These are phyloP conservation scores for human DNA, from an alignment of 2,113 vertebrate species.

Conservation along the genomic window DNA sequence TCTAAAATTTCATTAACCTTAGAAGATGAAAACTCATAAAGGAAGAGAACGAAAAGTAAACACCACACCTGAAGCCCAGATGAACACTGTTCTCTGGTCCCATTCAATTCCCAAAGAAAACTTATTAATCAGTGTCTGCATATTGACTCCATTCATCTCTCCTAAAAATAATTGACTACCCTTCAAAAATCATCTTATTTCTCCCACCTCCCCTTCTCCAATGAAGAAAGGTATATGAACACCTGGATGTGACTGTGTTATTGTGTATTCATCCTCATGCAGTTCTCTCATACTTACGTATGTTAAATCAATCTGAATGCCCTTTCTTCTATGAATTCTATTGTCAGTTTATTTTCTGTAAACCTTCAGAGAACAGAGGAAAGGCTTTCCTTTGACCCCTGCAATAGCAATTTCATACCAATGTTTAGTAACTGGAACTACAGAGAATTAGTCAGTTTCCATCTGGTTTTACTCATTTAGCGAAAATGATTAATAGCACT, in stretches of 20 bases:
- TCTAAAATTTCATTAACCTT: neutral
- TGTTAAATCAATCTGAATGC: neutral
- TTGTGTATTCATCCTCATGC: neutral
- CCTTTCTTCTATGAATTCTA: neutral
- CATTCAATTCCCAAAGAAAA: neutral
- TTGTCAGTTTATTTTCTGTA: neutral
- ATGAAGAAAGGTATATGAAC: neutral
- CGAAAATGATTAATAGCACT: neutral
- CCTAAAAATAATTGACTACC: neutral
- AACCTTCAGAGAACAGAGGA: neutral
- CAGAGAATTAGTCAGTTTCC: neutral
- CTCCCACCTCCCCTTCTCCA: neutral
- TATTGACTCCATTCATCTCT: neutral
- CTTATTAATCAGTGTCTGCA: neutral
- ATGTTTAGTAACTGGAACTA: neutral
- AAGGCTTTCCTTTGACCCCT: neutral
- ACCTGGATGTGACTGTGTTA: neutral
- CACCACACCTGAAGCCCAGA: neutral
- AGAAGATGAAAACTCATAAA: neutral
- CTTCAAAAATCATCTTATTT: neutral
- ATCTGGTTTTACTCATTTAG: neutral
- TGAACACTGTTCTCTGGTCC: neutral
- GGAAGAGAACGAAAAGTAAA: neutral
- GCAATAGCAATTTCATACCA: neutral
- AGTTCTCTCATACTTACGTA: neutral